Conservation (phyloP, 2,888 invertebrate species). For the Cancer borealis region DNA sequence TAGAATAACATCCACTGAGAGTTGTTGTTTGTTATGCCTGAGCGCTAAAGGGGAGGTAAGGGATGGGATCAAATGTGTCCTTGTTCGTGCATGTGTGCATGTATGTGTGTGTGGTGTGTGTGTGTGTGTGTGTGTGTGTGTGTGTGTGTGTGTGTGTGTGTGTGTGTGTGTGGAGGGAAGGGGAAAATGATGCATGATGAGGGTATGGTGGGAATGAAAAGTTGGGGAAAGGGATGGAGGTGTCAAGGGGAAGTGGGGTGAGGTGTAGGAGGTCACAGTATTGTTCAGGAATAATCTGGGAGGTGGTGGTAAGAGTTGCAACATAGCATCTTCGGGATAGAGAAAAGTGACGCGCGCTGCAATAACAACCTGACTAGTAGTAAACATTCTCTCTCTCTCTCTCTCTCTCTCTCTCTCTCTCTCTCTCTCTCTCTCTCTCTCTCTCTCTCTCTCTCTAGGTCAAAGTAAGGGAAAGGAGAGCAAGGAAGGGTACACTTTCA, state of each 20-base stretch:
- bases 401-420: not conserved
- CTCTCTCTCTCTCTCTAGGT: not conserved
- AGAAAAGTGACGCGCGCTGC: not conserved
- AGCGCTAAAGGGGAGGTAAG: not conserved
- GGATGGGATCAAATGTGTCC: not conserved
- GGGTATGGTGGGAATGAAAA: not conserved
- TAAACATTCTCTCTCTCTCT: not conserved
- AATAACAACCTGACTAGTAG: not conserved
- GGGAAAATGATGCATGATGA: not conserved
- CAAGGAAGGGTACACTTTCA: not conserved
- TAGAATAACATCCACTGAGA: not conserved
- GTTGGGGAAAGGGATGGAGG: too few relatives aligned
- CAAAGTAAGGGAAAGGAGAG: not conserved
- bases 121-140: conserved; percentile 22
- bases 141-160: conserved; percentile 37
- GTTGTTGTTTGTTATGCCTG: not conserved
- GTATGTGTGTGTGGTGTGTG: conserved; percentile 17
- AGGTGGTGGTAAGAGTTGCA: not conserved
- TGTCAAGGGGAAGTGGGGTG: too few relatives aligned
- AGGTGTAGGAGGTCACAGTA: not conserved
- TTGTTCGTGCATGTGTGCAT: not conserved
- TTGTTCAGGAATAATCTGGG: not conserved
- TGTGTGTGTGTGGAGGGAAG: not conserved
- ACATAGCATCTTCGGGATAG: not conserved
- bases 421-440: not conserved